Evolutionary conservation across 64 coral and sea anemone species (phyloP).

Genomic region (Porites lutea): DNA sequence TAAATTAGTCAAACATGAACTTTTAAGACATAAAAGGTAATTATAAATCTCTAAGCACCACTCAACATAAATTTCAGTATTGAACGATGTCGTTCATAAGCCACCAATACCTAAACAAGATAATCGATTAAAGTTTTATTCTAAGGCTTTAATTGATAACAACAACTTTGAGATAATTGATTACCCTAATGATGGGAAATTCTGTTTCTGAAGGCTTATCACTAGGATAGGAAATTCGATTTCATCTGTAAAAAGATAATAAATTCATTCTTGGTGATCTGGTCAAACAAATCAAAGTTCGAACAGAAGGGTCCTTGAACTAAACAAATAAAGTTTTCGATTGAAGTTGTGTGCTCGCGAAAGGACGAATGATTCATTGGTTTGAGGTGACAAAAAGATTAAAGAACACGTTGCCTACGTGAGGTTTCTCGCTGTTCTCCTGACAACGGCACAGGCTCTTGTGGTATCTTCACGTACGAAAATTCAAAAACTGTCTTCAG

Average conservation of each 20-base stretch:
- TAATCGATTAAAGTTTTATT: constrained; percentile 17
- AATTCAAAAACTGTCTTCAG: not conserved
- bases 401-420: constrained; percentile 8
- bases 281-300: constrained; percentile 47
- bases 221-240: constrained; percentile 25
- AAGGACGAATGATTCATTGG: not conserved
- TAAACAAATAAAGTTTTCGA: constrained; percentile 35
- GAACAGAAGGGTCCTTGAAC: not conserved
- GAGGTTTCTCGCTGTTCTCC: not conserved
- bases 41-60: not conserved
- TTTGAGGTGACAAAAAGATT: not conserved
- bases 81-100: not conserved
- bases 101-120: constrained; percentile 14
- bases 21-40: not conserved
- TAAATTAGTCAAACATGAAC: not conserved
- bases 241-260: constrained; percentile 39
- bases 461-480: not conserved
- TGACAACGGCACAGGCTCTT: constrained; percentile 11
- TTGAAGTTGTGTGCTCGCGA: not conserved
- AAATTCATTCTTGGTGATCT: constrained; percentile 24
- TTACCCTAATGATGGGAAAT: constrained; percentile 22
- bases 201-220: not conserved
- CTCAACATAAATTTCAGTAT: constrained; percentile 20
- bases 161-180: constrained; percentile 41
- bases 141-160: constrained; percentile 38